Base-by-base conservation (phyloP, 2,113 vertebrate species). In the Meles meles region DNA sequence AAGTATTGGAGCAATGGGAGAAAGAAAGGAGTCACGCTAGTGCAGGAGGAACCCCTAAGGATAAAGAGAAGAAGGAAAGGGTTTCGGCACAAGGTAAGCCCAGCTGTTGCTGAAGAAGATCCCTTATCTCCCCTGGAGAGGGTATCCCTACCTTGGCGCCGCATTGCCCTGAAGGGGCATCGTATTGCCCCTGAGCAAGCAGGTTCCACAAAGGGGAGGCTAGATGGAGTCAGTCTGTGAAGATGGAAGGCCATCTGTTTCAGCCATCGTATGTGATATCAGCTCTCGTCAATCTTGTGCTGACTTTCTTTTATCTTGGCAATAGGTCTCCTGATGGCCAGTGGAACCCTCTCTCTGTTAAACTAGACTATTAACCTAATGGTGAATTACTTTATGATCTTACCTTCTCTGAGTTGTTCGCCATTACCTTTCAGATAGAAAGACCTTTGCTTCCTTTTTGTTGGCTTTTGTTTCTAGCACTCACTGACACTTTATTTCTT, bases 281-380 rank as follows among this genome's bases (percentile, higher is more conserved):
- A 88, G 57, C 37, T 76, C 52, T 80, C 57, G 88, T 57, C 81
- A 42, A 14, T 87, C 61, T 81, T 71, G 31, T 71, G 55, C 80
- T 87, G 37, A 42, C 55, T 95, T 82, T 96, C 80, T 92, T 74
- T 89, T 93, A 65, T 49, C n/a, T 79, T 77, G 4, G 3, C 57
- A 47, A 18, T 61, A 59, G 37, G 39, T 77, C 27, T 84, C 47
- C 29, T 82, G 69, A 74, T 6, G 31, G 3, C n/a, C 20, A 21
- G 55, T 39, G 74, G 63, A 87, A 2, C 39, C 44, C 20, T 52
- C 21, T 84, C n/a, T 71, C 85, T 90, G 11, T 72, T 31, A 88
- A 92, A 90, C 29, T 63, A 93, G 11, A 57, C 34, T 55, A 42
- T 57, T 88, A 21, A 15, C 20, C 6, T 27, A 77, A n/a, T 18